A percentile compares a stretch with the other conserved stretches of the same genome.
phyloP scores from a whole-genome alignment of 2,113 vertebrate genomes.

The Brevimyrus niger region DNA sequence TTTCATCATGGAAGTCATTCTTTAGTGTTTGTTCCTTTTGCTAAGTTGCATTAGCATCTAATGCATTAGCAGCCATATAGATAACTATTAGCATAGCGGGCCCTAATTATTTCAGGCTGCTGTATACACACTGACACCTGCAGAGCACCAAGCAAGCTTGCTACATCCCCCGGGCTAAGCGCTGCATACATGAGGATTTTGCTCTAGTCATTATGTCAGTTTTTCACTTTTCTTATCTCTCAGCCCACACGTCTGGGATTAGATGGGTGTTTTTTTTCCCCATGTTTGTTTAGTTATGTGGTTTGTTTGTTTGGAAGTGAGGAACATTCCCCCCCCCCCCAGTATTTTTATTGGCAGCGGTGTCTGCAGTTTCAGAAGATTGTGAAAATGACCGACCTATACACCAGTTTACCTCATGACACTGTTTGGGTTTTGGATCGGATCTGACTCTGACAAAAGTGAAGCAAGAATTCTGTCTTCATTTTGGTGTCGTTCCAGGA shows the following conservation, averaged over 20 bases:
- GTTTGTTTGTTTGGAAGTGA: neutral
- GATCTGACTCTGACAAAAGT: neutral
- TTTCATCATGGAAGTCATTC: neutral
- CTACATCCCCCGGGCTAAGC: neutral
- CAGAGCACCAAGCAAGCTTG: neutral
- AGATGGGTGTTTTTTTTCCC: neutral
- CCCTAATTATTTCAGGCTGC: neutral
- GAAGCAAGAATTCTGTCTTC: neutral
- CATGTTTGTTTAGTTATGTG: neutral
- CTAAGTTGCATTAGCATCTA: neutral
- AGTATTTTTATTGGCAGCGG: neutral
- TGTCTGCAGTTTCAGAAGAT: neutral
- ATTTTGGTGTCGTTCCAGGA: conserved; percentile 56
- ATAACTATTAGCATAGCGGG: neutral
- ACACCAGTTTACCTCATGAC: neutral
- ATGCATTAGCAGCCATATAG: neutral
- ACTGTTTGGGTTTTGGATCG: neutral
- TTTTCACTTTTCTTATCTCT: neutral
- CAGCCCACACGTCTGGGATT: neutral
- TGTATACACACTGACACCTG: neutral
- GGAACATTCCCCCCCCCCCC: neutral
- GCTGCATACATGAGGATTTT: neutral
- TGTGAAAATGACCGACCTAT: neutral
- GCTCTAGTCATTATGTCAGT: neutral
- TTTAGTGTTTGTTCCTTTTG: neutral